phyloP scores from a whole-genome alignment of 2,888 invertebrate species.

The Nowickia ferox region DNA sequence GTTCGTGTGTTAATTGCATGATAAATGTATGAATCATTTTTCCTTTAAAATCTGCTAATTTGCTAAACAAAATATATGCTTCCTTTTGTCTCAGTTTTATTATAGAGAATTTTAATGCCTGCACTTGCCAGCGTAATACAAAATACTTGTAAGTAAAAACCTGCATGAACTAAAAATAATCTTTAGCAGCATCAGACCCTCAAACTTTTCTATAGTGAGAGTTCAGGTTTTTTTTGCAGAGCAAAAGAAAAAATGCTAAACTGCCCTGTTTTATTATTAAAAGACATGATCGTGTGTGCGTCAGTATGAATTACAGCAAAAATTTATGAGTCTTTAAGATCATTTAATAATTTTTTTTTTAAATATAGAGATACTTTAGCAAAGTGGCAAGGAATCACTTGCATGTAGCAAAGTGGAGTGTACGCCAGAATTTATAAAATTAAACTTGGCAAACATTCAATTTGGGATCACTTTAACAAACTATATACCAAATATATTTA shows the following conservation, averaged over 20 bases:
- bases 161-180: conserved; percentile 37
- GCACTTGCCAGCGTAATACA: not conserved
- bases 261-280: not conserved
- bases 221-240: not conserved
- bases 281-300: conserved; percentile 14
- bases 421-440: not conserved
- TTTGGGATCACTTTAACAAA: not conserved
- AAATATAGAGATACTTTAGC: conserved; percentile 33
- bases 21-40: conserved; percentile 58
- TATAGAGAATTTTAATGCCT: not conserved
- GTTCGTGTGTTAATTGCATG: conserved; percentile 47
- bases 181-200: not conserved
- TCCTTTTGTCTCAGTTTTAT: not conserved
- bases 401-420: not conserved
- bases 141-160: conserved; percentile 40
- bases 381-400: conserved; percentile 41
- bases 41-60: conserved; percentile 58
- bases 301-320: not conserved
- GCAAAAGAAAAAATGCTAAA: not conserved
- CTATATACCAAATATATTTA: too few relatives aligned
- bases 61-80: conserved; percentile 58
- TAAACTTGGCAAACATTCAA: conserved; percentile 48
- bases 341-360: conserved; percentile 46
- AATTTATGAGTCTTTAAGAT: conserved; percentile 62
- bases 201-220: not conserved